Conservation (phyloP, 1,140 invertebrate species). For the Cydia splendana region DNA sequence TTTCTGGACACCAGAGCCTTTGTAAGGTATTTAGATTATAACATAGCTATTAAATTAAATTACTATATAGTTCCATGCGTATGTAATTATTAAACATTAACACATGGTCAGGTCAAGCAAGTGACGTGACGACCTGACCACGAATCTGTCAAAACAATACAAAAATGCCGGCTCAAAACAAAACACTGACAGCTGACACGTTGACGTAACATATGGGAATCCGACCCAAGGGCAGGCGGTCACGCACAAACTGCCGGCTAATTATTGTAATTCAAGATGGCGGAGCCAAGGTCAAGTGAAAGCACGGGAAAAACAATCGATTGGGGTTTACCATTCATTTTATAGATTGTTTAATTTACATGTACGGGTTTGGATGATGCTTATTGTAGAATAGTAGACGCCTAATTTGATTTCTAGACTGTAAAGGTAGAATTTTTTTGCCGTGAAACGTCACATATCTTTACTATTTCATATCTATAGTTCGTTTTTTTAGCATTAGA, state of each 20-base stretch:
- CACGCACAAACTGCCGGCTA: conserved; percentile 26
- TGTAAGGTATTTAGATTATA: background rate
- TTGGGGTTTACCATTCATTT: background rate
- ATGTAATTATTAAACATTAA: background rate
- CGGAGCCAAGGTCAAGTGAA: conserved; percentile 25
- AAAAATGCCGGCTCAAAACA: conserved; percentile 9
- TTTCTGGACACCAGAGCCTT: too few relatives aligned
- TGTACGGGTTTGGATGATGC: background rate
- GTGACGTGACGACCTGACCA: conserved; percentile 13
- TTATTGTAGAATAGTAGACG: too few relatives aligned
- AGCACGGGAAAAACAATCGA: conserved; percentile 22
- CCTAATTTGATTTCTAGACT: too few relatives aligned
- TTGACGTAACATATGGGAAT: conserved; percentile 31
- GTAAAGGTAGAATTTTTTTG: too few relatives aligned
- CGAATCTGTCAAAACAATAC: conserved; percentile 29
- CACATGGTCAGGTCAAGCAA: background rate
- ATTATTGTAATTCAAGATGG: conserved; percentile 30
- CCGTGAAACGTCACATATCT: too few relatives aligned
- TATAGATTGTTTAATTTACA: background rate
- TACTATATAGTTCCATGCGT: background rate
- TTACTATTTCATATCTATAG: too few relatives aligned
- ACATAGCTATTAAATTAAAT: too few relatives aligned
- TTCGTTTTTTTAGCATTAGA: too few relatives aligned
- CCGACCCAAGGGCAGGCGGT: conserved; percentile 28
- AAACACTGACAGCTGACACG: conserved; percentile 25